These are phyloP conservation scores for Teinopalpus imperialis DNA, from an alignment of 2,888 invertebrate genomes.

Conservation along the genomic window DNA sequence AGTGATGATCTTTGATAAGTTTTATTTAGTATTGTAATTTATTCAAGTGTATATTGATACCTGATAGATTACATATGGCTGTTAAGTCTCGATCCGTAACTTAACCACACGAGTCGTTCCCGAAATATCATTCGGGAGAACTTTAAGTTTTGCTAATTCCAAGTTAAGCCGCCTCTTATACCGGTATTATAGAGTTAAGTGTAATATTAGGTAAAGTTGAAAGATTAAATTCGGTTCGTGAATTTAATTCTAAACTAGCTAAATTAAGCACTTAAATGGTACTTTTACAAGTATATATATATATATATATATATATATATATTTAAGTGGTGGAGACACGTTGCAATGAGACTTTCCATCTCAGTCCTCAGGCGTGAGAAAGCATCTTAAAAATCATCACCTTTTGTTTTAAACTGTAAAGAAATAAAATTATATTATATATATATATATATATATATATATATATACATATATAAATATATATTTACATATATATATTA, in stretches of 20 bases:
- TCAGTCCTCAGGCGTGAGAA: too few relatives aligned
- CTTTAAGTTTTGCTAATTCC: conserved; percentile 38
- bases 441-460: too few relatives aligned
- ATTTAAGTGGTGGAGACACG: too few relatives aligned
- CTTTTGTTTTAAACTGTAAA: too few relatives aligned
- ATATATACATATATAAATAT: too few relatives aligned
- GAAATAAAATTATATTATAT: too few relatives aligned
- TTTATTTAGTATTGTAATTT: background rate
- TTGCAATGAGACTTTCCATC: too few relatives aligned
- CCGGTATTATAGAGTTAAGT: conserved; percentile 35
- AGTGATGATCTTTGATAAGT: too few relatives aligned
- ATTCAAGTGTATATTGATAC: background rate
- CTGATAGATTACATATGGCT: background rate
- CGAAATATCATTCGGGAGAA: conserved; percentile 36
- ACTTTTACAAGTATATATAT: too few relatives aligned
- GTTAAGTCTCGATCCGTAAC: conserved; percentile 13
- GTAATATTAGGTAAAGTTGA: conserved; percentile 37
- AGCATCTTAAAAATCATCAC: too few relatives aligned
- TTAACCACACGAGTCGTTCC: conserved; percentile 36
- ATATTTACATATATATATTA: too few relatives aligned
- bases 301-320: too few relatives aligned
- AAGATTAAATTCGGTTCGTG: conserved; percentile 28
- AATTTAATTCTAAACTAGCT: conserved; percentile 12
- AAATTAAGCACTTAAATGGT: conserved; percentile 3
- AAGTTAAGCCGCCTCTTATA: conserved; percentile 35